Conservation (phyloP, 2,888 invertebrate species). For the Hesperia comma region DNA sequence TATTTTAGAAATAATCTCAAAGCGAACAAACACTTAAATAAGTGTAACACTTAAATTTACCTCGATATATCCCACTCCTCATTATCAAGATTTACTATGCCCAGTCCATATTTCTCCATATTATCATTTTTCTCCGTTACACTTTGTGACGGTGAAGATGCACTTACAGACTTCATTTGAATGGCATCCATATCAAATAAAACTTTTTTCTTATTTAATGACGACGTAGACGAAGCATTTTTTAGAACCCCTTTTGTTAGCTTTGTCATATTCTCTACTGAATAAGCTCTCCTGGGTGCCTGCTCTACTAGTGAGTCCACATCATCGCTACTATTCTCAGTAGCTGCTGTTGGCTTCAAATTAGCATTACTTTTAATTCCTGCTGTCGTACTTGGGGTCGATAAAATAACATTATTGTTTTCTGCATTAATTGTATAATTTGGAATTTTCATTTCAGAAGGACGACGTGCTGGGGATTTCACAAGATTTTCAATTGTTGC, state of each 20-base stretch:
- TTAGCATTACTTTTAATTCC: constrained; percentile 1
- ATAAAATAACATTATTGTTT: not conserved
- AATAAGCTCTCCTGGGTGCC: constrained; percentile 53
- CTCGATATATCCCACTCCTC: constrained; percentile 83
- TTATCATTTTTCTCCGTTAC: constrained; percentile 70
- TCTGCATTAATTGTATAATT: constrained; percentile 1
- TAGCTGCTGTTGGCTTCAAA: constrained; percentile 38
- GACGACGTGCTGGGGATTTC: constrained; percentile 68
- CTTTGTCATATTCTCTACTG: constrained; percentile 59
- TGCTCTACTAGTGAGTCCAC: constrained; percentile 56
- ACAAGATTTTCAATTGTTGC: constrained; percentile 66
- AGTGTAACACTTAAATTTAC: constrained; percentile 52
- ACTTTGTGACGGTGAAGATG: constrained; percentile 77
- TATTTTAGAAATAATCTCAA: no score
- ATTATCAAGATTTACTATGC: constrained; percentile 71
- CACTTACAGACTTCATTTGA: constrained; percentile 80
- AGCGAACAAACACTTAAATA: no score
- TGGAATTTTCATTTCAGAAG: constrained; percentile 43
- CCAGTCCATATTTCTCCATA: constrained; percentile 68
- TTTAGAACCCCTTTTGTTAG: constrained; percentile 85
- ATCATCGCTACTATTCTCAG: constrained; percentile 58
- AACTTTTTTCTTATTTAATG: constrained; percentile 85
- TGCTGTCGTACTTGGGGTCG: not conserved
- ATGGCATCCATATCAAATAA: constrained; percentile 85
- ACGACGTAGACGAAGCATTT: constrained; percentile 80